Base-by-base conservation (phyloP, 2,888 invertebrate species). In the Amphimallon solstitiale region DNA sequence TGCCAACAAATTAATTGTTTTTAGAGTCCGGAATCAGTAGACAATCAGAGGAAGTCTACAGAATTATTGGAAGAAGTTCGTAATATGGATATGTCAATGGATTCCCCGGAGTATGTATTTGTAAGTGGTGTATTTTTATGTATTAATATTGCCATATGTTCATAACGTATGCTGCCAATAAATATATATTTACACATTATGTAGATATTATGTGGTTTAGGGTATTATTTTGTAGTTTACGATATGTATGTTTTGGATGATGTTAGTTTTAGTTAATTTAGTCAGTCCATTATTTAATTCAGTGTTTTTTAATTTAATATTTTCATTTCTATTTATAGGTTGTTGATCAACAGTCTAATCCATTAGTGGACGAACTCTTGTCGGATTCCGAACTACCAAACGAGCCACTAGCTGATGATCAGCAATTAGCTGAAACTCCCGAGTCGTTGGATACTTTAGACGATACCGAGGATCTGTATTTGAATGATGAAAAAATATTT, bases 401-500 rank as follows among this genome's bases (percentile, higher is more conserved):
- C 21, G 66, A 64, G 5, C 29, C 59, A 2, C 12, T 67, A 10
- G 2, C 35, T 4, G 54, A 52, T 9, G 45, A 56, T 38, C 45
- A 21, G 9, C 14, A 52, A 12, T 43, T 43, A 10, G 35, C 12
- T 7, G 29, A 14, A 38, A 43, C 43, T 5, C 52, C 35, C 23
- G 21, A 40, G n/a, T n/a, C 48, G 6, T 38, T 52, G 0, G 65
- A 69, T 23, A 54, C 45, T 23, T 17, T 52, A 17, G 49, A 62
- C 12, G 68, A 70, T 51, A 29, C 45, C 35, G 61, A 61, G 2
- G 66, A 67, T 14, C 34, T 52, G 19, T 64, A 67, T 19, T 46
- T 29, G 21, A 52, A 63, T 38, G 34, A 48, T 15, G 61, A 77
- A 49, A 76, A 76, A 65, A 73, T 81, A 14, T 81, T 81, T 64